phyloP scores from a whole-genome alignment of 2,113 vertebrate genomes.

The Nerophis lumbriciformis region DNA sequence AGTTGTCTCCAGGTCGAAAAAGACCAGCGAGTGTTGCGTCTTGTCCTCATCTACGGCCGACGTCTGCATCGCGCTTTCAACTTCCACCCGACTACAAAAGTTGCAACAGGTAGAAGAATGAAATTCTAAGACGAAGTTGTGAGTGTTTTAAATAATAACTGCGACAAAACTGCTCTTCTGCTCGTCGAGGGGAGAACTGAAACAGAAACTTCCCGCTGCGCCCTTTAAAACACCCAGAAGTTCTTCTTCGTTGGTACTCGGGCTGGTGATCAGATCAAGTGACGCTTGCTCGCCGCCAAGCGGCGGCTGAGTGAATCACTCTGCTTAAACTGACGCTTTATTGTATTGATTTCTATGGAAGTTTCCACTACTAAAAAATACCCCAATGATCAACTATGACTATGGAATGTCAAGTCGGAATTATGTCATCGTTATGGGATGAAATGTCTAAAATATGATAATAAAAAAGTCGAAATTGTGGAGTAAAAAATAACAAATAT shows the following conservation, averaged over 20 bases:
- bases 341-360: too few relatives aligned
- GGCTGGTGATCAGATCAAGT: neutral
- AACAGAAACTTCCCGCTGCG: neutral
- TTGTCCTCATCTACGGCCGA: neutral
- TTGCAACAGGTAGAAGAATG: neutral
- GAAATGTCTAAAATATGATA: too few relatives aligned
- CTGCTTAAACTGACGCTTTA: neutral
- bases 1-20: conserved; percentile 72
- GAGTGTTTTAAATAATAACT: neutral
- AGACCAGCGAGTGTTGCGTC: conserved; percentile 42
- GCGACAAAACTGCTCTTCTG: neutral
- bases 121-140: neutral
- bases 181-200: too few relatives aligned
- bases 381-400: too few relatives aligned
- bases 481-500: too few relatives aligned
- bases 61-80: conserved; percentile 20
- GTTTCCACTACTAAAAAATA: too few relatives aligned
- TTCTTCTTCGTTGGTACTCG: neutral
- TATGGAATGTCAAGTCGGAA: too few relatives aligned
- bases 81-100: neutral
- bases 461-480: too few relatives aligned
- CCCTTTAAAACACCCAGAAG: neutral
- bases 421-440: too few relatives aligned
- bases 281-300: neutral
- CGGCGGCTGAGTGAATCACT: neutral